Base-by-base conservation (phyloP, 2,888 invertebrate species). In the Mechanitis messenoides region DNA sequence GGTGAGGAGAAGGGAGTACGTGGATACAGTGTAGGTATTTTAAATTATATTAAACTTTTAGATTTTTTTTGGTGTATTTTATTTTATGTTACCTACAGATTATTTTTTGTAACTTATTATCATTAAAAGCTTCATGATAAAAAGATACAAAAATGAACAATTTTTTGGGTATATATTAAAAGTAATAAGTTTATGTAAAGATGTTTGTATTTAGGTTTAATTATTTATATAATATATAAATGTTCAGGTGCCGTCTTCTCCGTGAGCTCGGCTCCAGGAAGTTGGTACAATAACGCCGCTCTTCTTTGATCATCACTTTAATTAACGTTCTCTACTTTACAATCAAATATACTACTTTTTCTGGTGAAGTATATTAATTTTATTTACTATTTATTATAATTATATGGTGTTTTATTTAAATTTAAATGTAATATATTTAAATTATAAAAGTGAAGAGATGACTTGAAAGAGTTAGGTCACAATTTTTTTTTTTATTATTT, bases 251-350 rank as follows among this genome's bases (percentile, higher is more conserved):
- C 53, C 76, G 6, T 2, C 67, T 64, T 78, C 54, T 76, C 2
- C 69, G 0, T 7, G 5, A 11, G 1, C 6, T 12, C 2, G 63
- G 72, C 38, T 33, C 67, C 78, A 80, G 85, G 84, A 85, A 85
- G 85, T 84, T 79, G 71, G 83, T 79, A 86, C 85, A 86, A 85
- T 84, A 78, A 82, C 74, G 74, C 76, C 71, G 75, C 74, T 72
- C 77, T 85, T 86, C 87, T 87, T 87, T 87, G 87, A 87, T 87
- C 87, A 81, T 76, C 74, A 72, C 77, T 77, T 79, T 87, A 87
- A 87, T 87, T 87, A 87, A 85, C 79, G 79, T 73, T 63, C 58
- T 55, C 62, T 60, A 58, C 58, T 66, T 62, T 57, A 57, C 50
- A 50, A 50, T 50, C 28, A n/a, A 50, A 50, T 9, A 50, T 50